Base-by-base conservation (phyloP, 1,140 invertebrate genomes). In the Cataglyphis hispanica region DNA sequence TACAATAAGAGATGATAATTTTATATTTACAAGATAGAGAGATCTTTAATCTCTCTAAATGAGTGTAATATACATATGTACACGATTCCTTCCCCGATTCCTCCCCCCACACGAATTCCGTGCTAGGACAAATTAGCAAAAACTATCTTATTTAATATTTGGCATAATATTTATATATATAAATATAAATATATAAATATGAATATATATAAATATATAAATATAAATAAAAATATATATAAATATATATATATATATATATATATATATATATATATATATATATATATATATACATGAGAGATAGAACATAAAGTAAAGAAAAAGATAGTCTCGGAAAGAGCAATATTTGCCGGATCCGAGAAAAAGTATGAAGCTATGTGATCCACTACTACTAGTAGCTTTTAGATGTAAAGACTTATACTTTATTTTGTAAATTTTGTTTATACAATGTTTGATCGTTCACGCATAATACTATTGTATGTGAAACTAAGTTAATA, bases 371-470 rank as follows among this genome's bases (percentile, higher is more conserved):
- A 94, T 94, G 90, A 95, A 95, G 94, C 93, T 95, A 95, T 95
- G 94, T 95, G 94, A 95, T 95, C 93, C 93, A 95, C 94, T 94
- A 94, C 92, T 94, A 94, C 92, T 94, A 95, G 94, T 95, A 95
- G 94, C 94, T 95, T 95, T 94, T 95, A 95, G 94, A 92, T 95
- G 94, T 95, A 94, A 95, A 95, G 93, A 95, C 93, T 95, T 95
- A 94, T 94, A 95, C 94, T 94, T 95, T 95, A 95, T 95, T 95
- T 95, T 95, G 94, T 95, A 95, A 95, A 95, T 95, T 95, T 95
- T 95, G 94, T 95, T 95, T 95, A 95, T 95, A 95, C 93, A 94
- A 94, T 94, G 93, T 95, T 95, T 95, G 94, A 95, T 95, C 92
- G 94, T 95, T 93, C 91, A 93, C 94, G 94, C 94, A 95, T 95